These are phyloP conservation scores for Spicauda simplicius DNA, from an alignment of 2,888 invertebrate species.

Conservation along the genomic window DNA sequence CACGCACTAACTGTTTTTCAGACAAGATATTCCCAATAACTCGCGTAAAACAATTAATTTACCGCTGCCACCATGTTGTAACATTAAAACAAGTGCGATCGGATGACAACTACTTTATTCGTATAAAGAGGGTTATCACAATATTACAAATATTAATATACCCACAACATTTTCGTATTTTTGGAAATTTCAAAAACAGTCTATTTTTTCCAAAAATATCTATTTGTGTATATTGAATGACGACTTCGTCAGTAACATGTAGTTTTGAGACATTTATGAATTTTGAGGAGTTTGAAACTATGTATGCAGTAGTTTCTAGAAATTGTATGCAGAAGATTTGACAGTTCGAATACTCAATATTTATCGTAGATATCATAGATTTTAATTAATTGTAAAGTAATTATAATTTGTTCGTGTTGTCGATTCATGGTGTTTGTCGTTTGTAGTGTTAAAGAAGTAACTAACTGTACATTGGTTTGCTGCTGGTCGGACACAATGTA, in stretches of 20 bases:
- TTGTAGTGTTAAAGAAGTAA: not conserved
- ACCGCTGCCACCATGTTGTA: too few relatives aligned
- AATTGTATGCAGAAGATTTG: conserved; percentile 49
- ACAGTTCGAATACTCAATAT: conserved; percentile 46
- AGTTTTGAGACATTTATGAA: not conserved
- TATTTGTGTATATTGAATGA: not conserved
- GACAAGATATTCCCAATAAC: too few relatives aligned
- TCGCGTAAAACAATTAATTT: too few relatives aligned
- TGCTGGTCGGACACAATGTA: conserved; percentile 11
- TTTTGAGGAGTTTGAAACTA: not conserved
- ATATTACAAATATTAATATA: too few relatives aligned
- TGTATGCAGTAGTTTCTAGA: conserved; percentile 37
- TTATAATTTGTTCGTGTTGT: conserved; percentile 39
- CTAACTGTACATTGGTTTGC: not conserved
- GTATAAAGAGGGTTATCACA: too few relatives aligned
- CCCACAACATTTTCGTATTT: not conserved
- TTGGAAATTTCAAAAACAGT: not conserved
- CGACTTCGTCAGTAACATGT: not conserved
- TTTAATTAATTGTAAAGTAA: conserved; percentile 33
- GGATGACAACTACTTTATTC: too few relatives aligned
- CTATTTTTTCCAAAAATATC: not conserved
- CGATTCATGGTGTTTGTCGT: not conserved
- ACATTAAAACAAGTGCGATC: too few relatives aligned
- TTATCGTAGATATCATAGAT: conserved; percentile 29
- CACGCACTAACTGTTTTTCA: too few relatives aligned